Evolutionary conservation across 2,888 invertebrate species (phyloP).

Genomic region (Leptarthrus brevirostris): DNA sequence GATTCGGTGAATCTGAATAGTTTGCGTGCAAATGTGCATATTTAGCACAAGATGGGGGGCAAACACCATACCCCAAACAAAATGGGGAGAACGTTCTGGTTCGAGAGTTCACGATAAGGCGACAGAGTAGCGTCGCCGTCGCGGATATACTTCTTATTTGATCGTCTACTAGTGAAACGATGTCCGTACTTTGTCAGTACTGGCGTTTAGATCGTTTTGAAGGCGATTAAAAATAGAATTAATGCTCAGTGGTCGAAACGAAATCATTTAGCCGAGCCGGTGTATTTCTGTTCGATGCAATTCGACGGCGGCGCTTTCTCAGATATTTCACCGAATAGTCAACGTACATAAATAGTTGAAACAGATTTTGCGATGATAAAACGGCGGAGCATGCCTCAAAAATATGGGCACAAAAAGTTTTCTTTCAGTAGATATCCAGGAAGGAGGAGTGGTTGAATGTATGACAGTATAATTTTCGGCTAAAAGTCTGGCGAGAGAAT

Average conservation of each 20-base stretch:
- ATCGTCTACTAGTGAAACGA: slow-evolving; percentile 33
- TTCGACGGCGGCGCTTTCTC: background rate
- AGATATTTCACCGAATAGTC: background rate
- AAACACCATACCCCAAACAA: background rate
- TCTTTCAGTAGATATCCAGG: no score
- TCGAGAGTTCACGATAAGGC: slow-evolving; percentile 14
- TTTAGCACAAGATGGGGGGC: background rate
- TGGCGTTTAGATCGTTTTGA: background rate
- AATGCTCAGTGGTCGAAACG: slow-evolving; percentile 35
- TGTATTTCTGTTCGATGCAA: slow-evolving; percentile 14
- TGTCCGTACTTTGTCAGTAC: background rate
- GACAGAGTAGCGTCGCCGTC: slow-evolving; percentile 23
- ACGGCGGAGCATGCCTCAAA: slow-evolving; percentile 12
- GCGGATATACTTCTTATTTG: slow-evolving; percentile 31
- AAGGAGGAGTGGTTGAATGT: no score
- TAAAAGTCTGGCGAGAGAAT: no score
- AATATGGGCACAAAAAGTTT: background rate
- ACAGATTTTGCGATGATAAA: slow-evolving; percentile 13
- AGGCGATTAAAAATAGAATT: slow-evolving; percentile 34
- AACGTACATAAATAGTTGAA: background rate
- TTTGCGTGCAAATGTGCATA: slow-evolving; percentile 38
- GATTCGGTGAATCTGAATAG: background rate
- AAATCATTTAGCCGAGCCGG: slow-evolving; percentile 9
- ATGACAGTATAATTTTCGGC: no score
- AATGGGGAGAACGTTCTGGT: slow-evolving; percentile 25